Evolutionary conservation across 92 coral and sea anemone genomes (phyloP), one percentile per base, ranked within the genome.

Genomic region (Porites lobata): DNA sequence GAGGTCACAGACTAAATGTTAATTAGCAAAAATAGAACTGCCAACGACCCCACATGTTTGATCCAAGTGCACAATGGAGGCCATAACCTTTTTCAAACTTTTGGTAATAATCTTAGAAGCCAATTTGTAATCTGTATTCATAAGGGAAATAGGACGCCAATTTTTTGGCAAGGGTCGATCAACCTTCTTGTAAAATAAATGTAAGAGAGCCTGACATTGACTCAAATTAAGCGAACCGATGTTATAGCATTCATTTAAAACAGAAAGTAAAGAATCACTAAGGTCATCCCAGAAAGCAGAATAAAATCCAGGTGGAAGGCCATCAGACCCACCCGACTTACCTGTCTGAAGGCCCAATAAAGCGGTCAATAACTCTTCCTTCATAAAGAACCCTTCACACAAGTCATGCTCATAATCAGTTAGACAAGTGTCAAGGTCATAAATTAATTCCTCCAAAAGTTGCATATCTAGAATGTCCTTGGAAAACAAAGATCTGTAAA

Each of bases 71-170:
- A 86, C 65, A 8, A 90, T 79, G 0, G 78, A 67, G 14, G 61
- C 67, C 0, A 90, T 32, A n/a, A 57, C 29, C 29, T 26, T 26
- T 26, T 26, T 26, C 29, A 26, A 26, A 26, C 29, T 26, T 26
- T 26, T 26, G 6, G 90, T 57, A 7, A 90, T 63, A 0, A 79
- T 77, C 1, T 87, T 76, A 0, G 88, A 86, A 14, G 61, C 54
- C 0, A 91, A 66, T 17, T 91, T 87, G 8, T 87, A 86, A 61
- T 91, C 91, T 0, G 52, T 86, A 10, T 88, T 87, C 4, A 91
- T 67, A 4, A 91, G 67, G 9, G 81, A 68, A 26, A 90, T 90
- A 4, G 90, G 93, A 0, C 85, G 87, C 91, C 87, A 86, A 11
- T 86, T 90, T 50, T 78, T 79, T 11, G 63, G 63, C 15, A 47